Conservation (phyloP, 2,888 invertebrate species). For the Polietes domitor region DNA sequence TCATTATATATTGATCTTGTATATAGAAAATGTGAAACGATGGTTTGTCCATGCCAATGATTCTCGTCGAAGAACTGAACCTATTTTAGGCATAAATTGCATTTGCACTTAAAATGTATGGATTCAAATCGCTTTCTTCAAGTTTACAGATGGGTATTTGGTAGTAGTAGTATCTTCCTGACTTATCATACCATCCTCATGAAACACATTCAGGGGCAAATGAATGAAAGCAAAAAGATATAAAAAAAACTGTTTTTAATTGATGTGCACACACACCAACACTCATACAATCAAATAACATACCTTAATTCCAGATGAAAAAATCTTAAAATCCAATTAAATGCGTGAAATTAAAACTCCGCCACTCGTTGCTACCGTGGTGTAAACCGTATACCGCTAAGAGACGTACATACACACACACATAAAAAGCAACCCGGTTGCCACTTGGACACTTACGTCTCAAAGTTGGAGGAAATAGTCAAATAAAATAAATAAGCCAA, state of each 20-base stretch:
- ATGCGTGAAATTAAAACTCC: conserved; percentile 50
- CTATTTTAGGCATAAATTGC: too few relatives aligned
- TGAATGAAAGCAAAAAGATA: not conserved
- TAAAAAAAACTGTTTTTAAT: not conserved
- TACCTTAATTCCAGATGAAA: conserved; percentile 45
- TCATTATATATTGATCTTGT: too few relatives aligned
- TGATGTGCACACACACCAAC: not conserved
- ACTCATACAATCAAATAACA: conserved; percentile 11
- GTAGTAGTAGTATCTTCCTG: not conserved
- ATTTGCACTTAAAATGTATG: too few relatives aligned
- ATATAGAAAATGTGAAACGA: too few relatives aligned
- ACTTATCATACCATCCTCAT: not conserved
- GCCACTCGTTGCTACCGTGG: not conserved
- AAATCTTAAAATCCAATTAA: conserved; percentile 47
- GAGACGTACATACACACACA: conserved; percentile 3
- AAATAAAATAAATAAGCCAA: conserved; percentile 13
- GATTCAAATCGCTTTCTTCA: too few relatives aligned
- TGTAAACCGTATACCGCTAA: conserved; percentile 33
- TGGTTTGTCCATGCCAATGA: too few relatives aligned
- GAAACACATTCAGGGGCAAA: not conserved
- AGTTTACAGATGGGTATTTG: too few relatives aligned
- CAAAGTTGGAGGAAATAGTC: not conserved
- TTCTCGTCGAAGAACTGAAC: too few relatives aligned
- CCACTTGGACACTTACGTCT: not conserved
- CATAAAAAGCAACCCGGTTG: not conserved